These are phyloP conservation scores for Heliconius sara DNA, from an alignment of 2,888 invertebrate genomes.

Conservation along the genomic window DNA sequence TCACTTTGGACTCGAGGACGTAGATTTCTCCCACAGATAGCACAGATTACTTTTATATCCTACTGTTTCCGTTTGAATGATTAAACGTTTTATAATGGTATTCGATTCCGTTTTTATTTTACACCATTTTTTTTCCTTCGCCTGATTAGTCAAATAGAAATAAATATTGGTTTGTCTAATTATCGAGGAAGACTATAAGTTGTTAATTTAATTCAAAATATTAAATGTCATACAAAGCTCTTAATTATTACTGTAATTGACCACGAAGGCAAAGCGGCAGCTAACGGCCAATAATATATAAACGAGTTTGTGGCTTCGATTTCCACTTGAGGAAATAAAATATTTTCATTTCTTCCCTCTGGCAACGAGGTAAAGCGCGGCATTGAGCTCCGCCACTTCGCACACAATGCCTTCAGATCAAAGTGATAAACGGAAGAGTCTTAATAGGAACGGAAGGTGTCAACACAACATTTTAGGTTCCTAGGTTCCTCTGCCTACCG, in stretches of 20 bases:
- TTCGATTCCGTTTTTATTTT: neutral
- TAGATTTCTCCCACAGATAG: slow-evolving; percentile 26
- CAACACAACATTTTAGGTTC: too few species aligned
- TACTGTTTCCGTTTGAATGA: slow-evolving; percentile 27
- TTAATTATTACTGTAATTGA: neutral
- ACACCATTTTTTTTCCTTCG: neutral
- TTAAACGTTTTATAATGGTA: neutral
- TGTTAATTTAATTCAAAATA: neutral
- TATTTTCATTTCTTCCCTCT: neutral
- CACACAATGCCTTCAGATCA: neutral
- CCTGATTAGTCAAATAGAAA: neutral
- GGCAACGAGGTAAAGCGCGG: neutral
- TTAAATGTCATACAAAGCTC: neutral
- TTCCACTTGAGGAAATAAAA: neutral
- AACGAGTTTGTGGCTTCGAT: too few species aligned
- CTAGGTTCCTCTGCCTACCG: too few species aligned
- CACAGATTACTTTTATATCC: slow-evolving; percentile 13
- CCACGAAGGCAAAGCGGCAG: too few species aligned
- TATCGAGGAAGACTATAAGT: neutral
- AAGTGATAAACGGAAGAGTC: neutral
- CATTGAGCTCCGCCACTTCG: neutral
- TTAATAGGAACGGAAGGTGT: too few species aligned
- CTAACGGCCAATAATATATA: too few species aligned
- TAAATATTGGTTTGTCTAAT: too few species aligned
- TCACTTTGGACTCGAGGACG: slow-evolving; percentile 11